Evolutionary conservation across 2,888 invertebrate genomes (phyloP), one percentile per base, ranked within the genome.

Genomic region (Phasia obesa): DNA sequence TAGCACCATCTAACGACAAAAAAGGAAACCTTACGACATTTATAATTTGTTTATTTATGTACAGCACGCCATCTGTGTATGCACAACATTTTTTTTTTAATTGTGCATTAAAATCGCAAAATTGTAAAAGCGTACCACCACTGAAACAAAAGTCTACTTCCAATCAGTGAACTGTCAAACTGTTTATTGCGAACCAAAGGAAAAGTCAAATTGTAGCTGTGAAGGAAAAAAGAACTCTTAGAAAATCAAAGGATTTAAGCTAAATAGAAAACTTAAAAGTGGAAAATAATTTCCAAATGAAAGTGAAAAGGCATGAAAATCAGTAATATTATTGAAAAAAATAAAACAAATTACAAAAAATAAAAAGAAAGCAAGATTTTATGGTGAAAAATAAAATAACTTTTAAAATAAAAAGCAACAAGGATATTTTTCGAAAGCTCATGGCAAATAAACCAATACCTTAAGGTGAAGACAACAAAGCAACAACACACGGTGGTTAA

Each of bases 91-190:
- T n/a, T n/a, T n/a, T n/a, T n/a, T n/a, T n/a, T n/a, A n/a, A n/a
- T n/a, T n/a, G n/a, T n/a, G n/a, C n/a, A n/a, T 31, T 31, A 15
- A 47, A 51, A 23, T 21, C 4, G 5, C 21, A n/a, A 9, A 42
- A 42, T 5, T 42, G 2, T 1, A 42, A 42, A 0, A 42, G 5
- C 4, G 0, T 42, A n/a, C 6, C 27, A 62, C 1, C 60, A 73
- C 42, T 73, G 38, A 9, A 49, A 57, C 23, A 23, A 57, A 47
- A 47, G n/a, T 65, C 31, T 59, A 17, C 35, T 49, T 67, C 55
- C 81, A 65, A 62, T 42, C 65, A 49, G 81, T 81, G 5, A 77
- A 69, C 55, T 83, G 83, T 83, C 83, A 83, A 79, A 79, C 13
- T 21, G 9, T 69, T 57, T 60, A 69, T 75, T 78, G 69, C 51